Conservation (phyloP, 1,140 invertebrate genomes). For the Schmidtea mediterranea region DNA sequence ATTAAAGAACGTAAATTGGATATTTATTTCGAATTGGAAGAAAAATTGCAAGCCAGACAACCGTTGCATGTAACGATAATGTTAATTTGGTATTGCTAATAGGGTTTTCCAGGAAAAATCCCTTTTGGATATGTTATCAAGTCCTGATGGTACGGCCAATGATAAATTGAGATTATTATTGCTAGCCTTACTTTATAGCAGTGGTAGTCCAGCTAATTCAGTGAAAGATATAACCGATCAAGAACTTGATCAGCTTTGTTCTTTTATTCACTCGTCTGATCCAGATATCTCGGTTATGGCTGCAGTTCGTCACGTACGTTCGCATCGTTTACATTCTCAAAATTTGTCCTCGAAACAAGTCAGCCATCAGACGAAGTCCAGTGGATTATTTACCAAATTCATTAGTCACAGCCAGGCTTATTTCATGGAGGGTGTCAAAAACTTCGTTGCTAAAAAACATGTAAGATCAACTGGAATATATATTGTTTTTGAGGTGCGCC, state of each 20-base stretch:
- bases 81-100: constrained; percentile 9
- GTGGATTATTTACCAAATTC: no score
- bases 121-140: constrained; percentile 31
- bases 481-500: neutral
- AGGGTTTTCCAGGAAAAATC: constrained; percentile 17
- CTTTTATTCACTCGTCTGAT: no score
- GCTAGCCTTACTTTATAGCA: no score
- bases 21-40: constrained; percentile 82
- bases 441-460: constrained; percentile 86
- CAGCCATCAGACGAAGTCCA: no score
- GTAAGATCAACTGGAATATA: constrained; percentile 31
- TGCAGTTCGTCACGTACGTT: no score
- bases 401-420: constrained; percentile 28
- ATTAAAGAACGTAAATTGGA: constrained; percentile 56
- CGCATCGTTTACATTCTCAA: no score
- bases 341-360: no score
- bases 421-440: constrained; percentile 98
- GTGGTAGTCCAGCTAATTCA: no score
- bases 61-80: constrained; percentile 11
- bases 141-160: constrained; percentile 33
- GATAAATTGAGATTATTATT: neutral
- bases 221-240: no score
- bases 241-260: no score
- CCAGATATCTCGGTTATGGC: no score
- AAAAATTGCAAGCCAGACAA: constrained; percentile 57